phyloP scores from a whole-genome alignment of 2,113 vertebrate genomes.

The Heterotilapia buettikoferi region DNA sequence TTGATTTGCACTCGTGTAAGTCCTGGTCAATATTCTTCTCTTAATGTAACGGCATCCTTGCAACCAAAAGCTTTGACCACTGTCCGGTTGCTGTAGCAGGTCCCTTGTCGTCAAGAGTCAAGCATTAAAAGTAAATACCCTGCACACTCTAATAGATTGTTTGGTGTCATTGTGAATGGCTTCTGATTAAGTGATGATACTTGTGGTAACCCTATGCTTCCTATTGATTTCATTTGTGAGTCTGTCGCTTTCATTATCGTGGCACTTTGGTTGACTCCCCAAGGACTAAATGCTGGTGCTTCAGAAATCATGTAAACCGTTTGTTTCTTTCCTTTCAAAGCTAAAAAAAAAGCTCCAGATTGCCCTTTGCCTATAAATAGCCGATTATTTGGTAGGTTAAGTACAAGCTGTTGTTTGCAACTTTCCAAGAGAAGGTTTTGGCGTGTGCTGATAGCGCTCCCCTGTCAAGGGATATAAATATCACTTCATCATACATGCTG shows the following conservation, averaged over 20 bases:
- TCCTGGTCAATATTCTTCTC: conserved; percentile 39
- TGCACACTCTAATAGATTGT: background rate
- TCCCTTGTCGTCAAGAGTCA: background rate
- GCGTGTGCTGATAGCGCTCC: background rate
- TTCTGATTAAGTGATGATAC: background rate
- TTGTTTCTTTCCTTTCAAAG: background rate
- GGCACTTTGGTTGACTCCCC: background rate
- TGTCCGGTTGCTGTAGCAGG: background rate
- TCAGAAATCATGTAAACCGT: background rate
- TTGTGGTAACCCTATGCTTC: conserved; percentile 1
- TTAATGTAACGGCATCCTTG: background rate
- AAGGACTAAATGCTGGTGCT: background rate
- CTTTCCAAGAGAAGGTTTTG: background rate
- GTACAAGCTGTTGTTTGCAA: background rate
- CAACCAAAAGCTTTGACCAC: conserved; percentile 16
- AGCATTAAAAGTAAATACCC: conserved; percentile 19
- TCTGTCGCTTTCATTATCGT: conserved; percentile 12
- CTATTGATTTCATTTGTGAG: conserved; percentile 51
- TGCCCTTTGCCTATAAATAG: background rate
- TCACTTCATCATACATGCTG: background rate
- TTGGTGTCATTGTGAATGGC: background rate
- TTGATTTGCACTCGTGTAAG: conserved; percentile 46
- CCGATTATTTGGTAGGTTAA: background rate
- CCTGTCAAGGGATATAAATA: conserved; percentile 10
- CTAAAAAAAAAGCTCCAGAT: background rate